phyloP scores from a whole-genome alignment of 2,888 invertebrate genomes.

The Trichogramma evanescens region DNA sequence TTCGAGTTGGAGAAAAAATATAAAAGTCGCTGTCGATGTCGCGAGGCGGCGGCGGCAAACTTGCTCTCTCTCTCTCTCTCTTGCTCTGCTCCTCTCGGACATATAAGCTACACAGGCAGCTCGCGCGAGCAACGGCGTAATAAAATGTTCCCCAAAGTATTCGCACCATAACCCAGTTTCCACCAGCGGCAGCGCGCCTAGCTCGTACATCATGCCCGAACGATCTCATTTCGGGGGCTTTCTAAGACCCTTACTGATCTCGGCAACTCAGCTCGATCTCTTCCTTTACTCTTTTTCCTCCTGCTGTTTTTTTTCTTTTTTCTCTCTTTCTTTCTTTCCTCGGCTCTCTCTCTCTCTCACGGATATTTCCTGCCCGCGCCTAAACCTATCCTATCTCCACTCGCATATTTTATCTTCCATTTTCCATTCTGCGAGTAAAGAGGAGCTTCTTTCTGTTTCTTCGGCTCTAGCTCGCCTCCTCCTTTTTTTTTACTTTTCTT shows the following conservation, averaged over 20 bases:
- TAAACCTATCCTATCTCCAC: too few species aligned
- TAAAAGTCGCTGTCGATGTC: conserved; percentile 25
- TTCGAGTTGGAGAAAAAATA: conserved; percentile 23
- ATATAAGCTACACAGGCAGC: background rate
- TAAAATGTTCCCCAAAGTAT: conserved; percentile 30
- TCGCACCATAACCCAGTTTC: conserved; percentile 32
- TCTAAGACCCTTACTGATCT: background rate
- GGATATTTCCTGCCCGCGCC: background rate
- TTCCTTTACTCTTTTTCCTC: background rate
- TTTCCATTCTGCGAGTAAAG: too few species aligned
- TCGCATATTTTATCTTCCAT: too few species aligned
- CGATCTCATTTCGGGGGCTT: conserved; percentile 26
- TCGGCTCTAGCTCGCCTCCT: too few species aligned
- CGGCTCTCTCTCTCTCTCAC: background rate
- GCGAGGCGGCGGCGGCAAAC: background rate
- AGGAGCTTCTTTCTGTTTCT: too few species aligned
- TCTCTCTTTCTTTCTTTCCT: background rate
- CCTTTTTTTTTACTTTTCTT: too few species aligned
- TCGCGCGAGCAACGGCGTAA: conserved; percentile 18
- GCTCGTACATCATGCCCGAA: conserved; percentile 28
- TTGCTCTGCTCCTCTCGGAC: too few species aligned
- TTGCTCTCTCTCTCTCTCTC: background rate
- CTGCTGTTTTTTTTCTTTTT: background rate
- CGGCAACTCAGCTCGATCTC: background rate
- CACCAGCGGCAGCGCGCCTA: conserved; percentile 22